Conservation (phyloP, 2,888 invertebrate species). For the Drosophila helvetica region DNA sequence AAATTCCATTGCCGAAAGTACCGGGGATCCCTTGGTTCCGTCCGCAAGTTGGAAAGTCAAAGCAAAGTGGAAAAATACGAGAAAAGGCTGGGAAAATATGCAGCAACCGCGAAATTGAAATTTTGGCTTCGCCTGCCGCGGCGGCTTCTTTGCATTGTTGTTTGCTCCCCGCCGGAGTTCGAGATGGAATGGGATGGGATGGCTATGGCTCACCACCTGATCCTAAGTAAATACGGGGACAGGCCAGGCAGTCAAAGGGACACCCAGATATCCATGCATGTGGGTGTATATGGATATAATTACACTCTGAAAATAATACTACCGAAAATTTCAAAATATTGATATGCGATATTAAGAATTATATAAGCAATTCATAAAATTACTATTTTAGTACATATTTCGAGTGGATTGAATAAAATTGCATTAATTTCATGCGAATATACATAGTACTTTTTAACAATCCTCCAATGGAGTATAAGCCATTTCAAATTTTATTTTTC, state of each 20-base stretch:
- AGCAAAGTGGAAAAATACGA: conserved; percentile 30
- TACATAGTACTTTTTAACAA: no score
- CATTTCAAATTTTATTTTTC: conserved; percentile 14
- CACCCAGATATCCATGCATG: conserved; percentile 62
- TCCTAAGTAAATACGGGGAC: conserved; percentile 81
- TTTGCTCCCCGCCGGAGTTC: conserved; percentile 16
- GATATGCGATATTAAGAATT: no score
- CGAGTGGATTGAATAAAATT: no score
- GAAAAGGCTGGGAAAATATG: conserved; percentile 74
- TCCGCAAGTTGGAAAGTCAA: conserved; percentile 38
- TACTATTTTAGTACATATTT: no score
- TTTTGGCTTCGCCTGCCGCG: conserved; percentile 70
- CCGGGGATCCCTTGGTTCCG: conserved; percentile 5
- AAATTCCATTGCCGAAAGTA: conserved; percentile 74
- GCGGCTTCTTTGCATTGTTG: conserved; percentile 77
- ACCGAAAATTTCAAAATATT: fast-evolving
- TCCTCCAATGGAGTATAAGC: not conserved
- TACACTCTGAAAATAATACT: conserved; percentile 11
- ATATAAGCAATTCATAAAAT: no score
- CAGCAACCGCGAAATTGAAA: conserved; percentile 78
- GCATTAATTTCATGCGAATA: no score
- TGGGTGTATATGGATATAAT: conserved; percentile 51
- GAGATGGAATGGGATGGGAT: conserved; percentile 2
- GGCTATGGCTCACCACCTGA: conserved; percentile 76
- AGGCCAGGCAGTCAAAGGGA: conserved; percentile 52